Evolutionary conservation across 2,113 vertebrate species (phyloP), one percentile per base, ranked within the genome.

Genomic region (Columbina picui): DNA sequence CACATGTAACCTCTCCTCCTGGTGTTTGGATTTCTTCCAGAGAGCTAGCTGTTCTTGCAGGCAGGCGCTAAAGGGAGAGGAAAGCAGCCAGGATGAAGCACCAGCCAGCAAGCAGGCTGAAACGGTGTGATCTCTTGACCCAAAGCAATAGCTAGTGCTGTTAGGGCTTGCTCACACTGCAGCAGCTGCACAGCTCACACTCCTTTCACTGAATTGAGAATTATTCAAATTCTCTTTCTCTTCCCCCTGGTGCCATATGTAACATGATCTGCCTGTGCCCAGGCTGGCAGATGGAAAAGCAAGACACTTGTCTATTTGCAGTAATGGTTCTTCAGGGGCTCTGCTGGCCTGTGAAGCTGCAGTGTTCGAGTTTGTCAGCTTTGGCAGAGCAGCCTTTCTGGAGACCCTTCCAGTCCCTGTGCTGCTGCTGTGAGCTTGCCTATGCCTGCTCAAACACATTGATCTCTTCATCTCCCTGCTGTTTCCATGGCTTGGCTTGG

Each of bases 251-350:
- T 19, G 61, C 84, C 81, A 86, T 86, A 43, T 73, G 92, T 63
- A 94, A 90, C 4, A 0, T 43, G 83, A 89, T 81, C 84, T 80
- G 80, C 68, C 49, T 43, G 47, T 84, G 86, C 75, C 75, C 50
- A 56, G 78, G 36, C 65, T 81, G 74, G 81, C 93, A 94, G 89
- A 93, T 94, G 92, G 95, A 94, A 88, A 81, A 80, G 64, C 73
- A 43, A 82, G 74, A 52, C 56, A 4, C 65, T 43, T 17, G n/a
- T 81, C 69, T 77, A 0, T 87, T 95, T 84, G 81, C 84, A 79
- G 80, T 67, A 53, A 26, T 34, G 16, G 83, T 79, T 94, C 57
- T 57, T 93, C 30, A 16, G 49, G 79, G 49, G n/a, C 61, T 96
- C 55, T 26, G 27, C 59, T 65, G 86, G 39, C n/a, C 68, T 63